A percentile compares a stretch with the other conserved stretches of the same genome.
Evolutionary conservation across 2,888 invertebrate genomes (phyloP).

Genomic region (Auanema freiburgensis): DNA sequence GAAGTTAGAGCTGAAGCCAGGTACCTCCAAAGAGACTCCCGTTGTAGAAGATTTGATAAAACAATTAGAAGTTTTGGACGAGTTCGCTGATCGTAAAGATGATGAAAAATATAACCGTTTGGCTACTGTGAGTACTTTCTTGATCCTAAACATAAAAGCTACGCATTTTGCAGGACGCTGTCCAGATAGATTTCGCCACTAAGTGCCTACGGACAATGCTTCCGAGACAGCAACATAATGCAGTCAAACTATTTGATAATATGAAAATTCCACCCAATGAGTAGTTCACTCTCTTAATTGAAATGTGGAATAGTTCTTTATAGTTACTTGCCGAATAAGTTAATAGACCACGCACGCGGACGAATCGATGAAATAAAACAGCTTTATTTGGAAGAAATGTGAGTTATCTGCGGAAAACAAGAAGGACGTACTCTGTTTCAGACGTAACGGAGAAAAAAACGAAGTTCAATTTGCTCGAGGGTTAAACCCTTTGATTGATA

Average conservation of each 20-base stretch:
- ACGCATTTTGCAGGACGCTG: constrained; percentile 47
- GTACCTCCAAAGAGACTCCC: constrained; percentile 10
- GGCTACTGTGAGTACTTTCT: constrained; percentile 45
- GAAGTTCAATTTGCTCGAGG: constrained; percentile 47
- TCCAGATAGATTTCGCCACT: constrained; percentile 55
- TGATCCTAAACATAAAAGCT: not conserved
- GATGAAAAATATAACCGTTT: constrained; percentile 50
- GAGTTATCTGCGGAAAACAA: constrained; percentile 25
- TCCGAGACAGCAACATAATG: constrained; percentile 50
- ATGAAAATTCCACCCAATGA: constrained; percentile 28
- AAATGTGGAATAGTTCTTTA: not conserved
- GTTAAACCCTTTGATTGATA: constrained; percentile 51
- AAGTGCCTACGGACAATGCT: constrained; percentile 47
- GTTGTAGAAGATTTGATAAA: constrained; percentile 46
- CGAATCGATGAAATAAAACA: constrained; percentile 50
- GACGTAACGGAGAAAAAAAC: not conserved
- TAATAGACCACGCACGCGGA: constrained; percentile 42
- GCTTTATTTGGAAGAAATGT: constrained; percentile 57
- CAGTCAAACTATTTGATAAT: constrained; percentile 51
- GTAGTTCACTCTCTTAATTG: not conserved
- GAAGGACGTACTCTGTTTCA: constrained; percentile 3
- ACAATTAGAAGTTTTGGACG: constrained; percentile 56
- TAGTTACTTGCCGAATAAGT: constrained; percentile 12
- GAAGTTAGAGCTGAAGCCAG: not conserved
- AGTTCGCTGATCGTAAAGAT: constrained; percentile 34